These are phyloP conservation scores for Pipa parva DNA, from an alignment of 2,113 vertebrate genomes.

Conservation along the genomic window DNA sequence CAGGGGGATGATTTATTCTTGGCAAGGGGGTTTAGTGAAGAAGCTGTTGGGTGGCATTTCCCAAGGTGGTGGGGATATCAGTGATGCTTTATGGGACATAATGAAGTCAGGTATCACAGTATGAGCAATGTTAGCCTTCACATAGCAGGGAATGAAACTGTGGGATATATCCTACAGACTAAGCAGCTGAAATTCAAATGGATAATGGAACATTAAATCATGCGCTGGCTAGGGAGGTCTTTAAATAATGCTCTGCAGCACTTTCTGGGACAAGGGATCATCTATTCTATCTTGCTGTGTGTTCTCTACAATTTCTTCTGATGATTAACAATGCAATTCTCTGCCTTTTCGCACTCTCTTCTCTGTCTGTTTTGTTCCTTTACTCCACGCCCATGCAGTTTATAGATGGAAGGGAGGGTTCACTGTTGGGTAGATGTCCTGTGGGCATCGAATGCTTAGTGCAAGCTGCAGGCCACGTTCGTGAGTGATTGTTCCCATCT, in stretches of 20 bases:
- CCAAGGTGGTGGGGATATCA: too few relatives aligned
- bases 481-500: background rate
- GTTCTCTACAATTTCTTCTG: constrained; percentile 7
- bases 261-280: too few relatives aligned
- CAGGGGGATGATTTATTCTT: too few relatives aligned
- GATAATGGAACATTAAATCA: too few relatives aligned
- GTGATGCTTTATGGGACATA: too few relatives aligned
- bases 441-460: constrained; percentile 9
- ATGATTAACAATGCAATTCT: background rate
- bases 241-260: background rate
- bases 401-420: constrained; percentile 39
- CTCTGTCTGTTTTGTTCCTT: constrained; percentile 9
- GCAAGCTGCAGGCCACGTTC: constrained; percentile 4
- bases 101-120: too few relatives aligned
- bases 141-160: too few relatives aligned
- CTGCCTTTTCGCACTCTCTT: background rate
- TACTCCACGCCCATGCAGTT: background rate
- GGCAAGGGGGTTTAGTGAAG: too few relatives aligned
- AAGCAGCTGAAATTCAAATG: too few relatives aligned
- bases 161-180: too few relatives aligned
- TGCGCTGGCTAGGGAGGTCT: background rate
- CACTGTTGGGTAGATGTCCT: constrained; percentile 37
- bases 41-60: too few relatives aligned
- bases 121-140: too few relatives aligned
- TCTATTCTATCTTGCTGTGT: constrained; percentile 12